Percentiles rank a stretch among this genome's conserved stretches.
Conservation (phyloP, 2,888 invertebrate genomes). For the Caenorhabditis afra region DNA sequence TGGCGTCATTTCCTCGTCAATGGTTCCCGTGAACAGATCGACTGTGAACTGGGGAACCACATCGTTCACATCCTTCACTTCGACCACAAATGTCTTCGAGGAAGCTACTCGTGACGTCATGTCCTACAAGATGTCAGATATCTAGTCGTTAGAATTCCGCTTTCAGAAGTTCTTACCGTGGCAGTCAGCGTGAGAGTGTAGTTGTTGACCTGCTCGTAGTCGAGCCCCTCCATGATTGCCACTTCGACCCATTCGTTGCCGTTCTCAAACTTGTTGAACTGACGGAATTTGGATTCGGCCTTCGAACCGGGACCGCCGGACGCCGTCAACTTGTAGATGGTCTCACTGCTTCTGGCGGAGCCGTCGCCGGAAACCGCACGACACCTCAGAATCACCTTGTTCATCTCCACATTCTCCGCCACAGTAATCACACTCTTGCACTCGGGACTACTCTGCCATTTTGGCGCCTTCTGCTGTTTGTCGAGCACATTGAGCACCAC, state of each 20-base stretch:
- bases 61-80: conserved; percentile 96
- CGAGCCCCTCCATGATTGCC: conserved; percentile 77
- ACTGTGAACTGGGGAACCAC: conserved; percentile 84
- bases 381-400: conserved; percentile 74
- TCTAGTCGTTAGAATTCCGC: background rate
- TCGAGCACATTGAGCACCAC: conserved; percentile 84
- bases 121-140: conserved; percentile 74
- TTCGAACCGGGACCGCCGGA: conserved; percentile 58
- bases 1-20: conserved; percentile 78
- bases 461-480: conserved; percentile 73
- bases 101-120: conserved; percentile 73
- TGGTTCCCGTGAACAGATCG: conserved; percentile 78
- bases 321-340: conserved; percentile 53
- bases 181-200: conserved; percentile 79
- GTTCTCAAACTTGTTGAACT: conserved; percentile 72
- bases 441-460: conserved; percentile 72
- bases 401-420: conserved; percentile 74
- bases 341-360: conserved; percentile 48
- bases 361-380: conserved; percentile 72
- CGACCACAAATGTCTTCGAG: conserved; percentile 94
- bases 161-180: conserved; percentile 67
- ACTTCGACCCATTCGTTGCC: conserved; percentile 71
- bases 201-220: conserved; percentile 76
- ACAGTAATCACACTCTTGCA: conserved; percentile 70
- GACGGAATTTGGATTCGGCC: conserved; percentile 75